Evolutionary conservation across 2,888 invertebrate species (phyloP).

Genomic region (Leucophora obtusa): DNA sequence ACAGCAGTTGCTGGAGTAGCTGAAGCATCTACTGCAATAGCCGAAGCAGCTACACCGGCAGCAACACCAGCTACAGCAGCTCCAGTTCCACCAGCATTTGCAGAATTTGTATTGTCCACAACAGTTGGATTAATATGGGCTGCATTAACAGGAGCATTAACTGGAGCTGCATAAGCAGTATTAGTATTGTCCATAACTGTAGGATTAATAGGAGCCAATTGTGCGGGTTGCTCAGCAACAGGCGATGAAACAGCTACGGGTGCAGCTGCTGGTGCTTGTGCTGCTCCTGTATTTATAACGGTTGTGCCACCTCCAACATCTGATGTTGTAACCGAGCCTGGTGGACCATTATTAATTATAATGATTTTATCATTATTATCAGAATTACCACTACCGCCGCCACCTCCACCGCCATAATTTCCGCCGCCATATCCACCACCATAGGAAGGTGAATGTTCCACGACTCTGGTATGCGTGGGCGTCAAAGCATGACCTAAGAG

Average conservation of each 20-base stretch:
- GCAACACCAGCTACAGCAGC: slow-evolving; percentile 20
- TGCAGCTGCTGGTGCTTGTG: slow-evolving; percentile 46
- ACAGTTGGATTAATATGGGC: slow-evolving; percentile 31
- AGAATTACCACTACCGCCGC: slow-evolving; percentile 48
- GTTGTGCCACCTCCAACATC: slow-evolving; percentile 72
- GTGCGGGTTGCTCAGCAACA: slow-evolving; percentile 24
- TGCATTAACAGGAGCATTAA: slow-evolving; percentile 10
- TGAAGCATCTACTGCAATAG: not conserved
- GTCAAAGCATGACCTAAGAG: slow-evolving; percentile 75
- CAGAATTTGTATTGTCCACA: not conserved
- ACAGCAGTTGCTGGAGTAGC: slow-evolving; percentile 51
- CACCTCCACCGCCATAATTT: slow-evolving; percentile 66
- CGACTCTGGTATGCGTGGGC: slow-evolving; percentile 71
- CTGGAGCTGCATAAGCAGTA: slow-evolving; percentile 16
- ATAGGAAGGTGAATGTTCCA: slow-evolving; percentile 66
- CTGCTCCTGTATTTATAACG: slow-evolving; percentile 68
- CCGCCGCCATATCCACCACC: slow-evolving; percentile 66
- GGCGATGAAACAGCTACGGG: slow-evolving; percentile 1
- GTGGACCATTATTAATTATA: slow-evolving; percentile 78
- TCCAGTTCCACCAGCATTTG: not conserved
- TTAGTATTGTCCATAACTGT: slow-evolving; percentile 3
- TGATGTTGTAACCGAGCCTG: slow-evolving; percentile 73
- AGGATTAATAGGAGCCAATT: slow-evolving; percentile 33
- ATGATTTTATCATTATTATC: slow-evolving; percentile 75
- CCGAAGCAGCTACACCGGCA: slow-evolving; percentile 29